Evolutionary conservation across 2,113 vertebrate species (phyloP).

Genomic region (Mionectes macconnelli): DNA sequence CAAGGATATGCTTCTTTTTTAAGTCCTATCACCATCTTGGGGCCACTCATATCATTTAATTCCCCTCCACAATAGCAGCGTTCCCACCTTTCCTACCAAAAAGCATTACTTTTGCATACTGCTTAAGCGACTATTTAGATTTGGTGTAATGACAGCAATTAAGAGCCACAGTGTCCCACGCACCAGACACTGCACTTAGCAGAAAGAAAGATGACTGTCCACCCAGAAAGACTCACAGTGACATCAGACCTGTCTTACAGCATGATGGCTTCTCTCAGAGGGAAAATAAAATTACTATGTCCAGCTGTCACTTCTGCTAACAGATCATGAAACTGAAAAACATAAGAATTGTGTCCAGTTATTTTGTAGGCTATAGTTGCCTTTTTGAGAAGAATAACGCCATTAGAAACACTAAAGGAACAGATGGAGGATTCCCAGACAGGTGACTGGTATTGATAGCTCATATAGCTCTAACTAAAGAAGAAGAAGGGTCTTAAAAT

Average conservation of each 20-base stretch:
- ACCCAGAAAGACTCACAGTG: neutral
- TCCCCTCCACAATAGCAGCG: neutral
- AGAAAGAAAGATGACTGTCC: neutral
- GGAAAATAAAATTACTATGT: neutral
- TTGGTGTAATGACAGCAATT: neutral
- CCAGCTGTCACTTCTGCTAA: neutral
- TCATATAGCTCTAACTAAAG: neutral
- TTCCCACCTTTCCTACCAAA: neutral
- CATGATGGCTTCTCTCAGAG: neutral
- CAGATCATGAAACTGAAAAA: neutral
- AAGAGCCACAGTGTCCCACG: neutral
- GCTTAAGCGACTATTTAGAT: neutral
- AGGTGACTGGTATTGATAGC: rapidly evolving
- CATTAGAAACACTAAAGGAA: neutral
- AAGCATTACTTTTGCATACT: neutral
- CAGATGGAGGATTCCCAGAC: neutral
- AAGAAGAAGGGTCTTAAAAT: neutral
- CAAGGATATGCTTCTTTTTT: neutral
- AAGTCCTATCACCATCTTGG: neutral
- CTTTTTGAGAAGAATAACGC: neutral
- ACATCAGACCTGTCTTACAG: neutral
- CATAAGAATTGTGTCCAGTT: neutral
- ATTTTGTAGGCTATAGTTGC: neutral
- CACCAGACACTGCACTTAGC: neutral
- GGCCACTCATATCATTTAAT: neutral